Base-by-base conservation (phyloP, 2,797 vertebrate species). In the Notolabrus celidotus region DNA sequence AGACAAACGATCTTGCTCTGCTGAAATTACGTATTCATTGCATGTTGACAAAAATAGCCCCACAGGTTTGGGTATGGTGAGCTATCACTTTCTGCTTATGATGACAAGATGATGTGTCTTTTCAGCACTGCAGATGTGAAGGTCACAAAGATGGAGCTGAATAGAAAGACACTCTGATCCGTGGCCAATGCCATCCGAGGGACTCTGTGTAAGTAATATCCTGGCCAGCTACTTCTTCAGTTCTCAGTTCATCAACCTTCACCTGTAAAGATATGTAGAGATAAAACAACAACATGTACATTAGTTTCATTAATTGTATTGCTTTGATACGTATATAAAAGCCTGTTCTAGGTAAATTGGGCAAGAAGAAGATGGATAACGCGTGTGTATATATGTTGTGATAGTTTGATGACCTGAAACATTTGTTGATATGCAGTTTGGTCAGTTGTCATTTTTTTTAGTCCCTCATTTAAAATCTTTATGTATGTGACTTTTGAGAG, bases 71-170 rank as follows among this genome's bases (percentile, higher is more conserved):
- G 42, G 59, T 72, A 56, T 65, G 74, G 75, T 51, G 69, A 42
- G 72, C 74, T 82, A 83, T 91, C 85, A 57, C 38, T 79, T 90
- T 89, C 74, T 89, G 84, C 83, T 86, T 79, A 78, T 89, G 76
- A 81, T 90, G 83, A 89, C 85, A 74, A 83, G 58, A 90, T 87
- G 64, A 73, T 88, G 49, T 90, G 79, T 92, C 79, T 90, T 88
- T 91, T 86, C 92, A 94, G 93, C 83, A 62, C 71, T 86, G 83
- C 72, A 47, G 90, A 93, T 93, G 89, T 85, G 90, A 92, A 91
- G 85, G 89, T 92, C 88, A 86, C 80, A 81, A 65, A 84, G 78
- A 92, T 92, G 94, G 90, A 85, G 76, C 88, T 86, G 78, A 90
- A 80, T 83, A 92, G 91, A 89, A 89, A 88, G 87, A 88, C 83